Conservation (phyloP, 2,113 vertebrate genomes). For the Gambusia holbrooki region DNA sequence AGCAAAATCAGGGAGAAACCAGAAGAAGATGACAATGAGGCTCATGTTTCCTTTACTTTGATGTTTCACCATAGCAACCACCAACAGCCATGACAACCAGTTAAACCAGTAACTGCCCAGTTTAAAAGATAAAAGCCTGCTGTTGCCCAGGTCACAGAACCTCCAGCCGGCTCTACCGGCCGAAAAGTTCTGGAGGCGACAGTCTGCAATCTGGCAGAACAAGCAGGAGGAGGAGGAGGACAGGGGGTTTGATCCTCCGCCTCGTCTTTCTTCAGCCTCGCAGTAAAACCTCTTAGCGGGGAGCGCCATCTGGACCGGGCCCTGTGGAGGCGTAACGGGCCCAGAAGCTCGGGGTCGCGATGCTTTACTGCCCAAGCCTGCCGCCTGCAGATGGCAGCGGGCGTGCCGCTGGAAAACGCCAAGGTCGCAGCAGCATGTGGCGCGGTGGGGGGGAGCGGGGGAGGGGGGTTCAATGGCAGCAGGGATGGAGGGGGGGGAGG, state of each 20-base stretch:
- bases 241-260: constrained; percentile 63
- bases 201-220: constrained; percentile 54
- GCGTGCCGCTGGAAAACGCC: constrained; percentile 73
- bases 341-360: constrained; percentile 78
- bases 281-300: constrained; percentile 81
- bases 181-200: constrained; percentile 44
- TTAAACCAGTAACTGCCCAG: too few species aligned
- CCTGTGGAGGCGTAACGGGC: constrained; percentile 74
- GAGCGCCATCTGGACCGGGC: constrained; percentile 79
- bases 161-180: constrained; percentile 43
- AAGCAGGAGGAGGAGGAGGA: constrained; percentile 22
- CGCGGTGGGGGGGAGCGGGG: constrained; percentile 28
- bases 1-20: too few species aligned
- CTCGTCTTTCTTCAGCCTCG: constrained; percentile 78
- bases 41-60: too few species aligned
- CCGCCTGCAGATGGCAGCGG: constrained; percentile 80
- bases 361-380: constrained; percentile 85
- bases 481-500: constrained; percentile 27
- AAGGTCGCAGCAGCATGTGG: constrained; percentile 78
- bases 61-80: too few species aligned
- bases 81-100: too few species aligned
- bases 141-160: background rate
- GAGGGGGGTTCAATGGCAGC: constrained; percentile 71
- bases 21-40: too few species aligned
- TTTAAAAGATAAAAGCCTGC: too few species aligned